A percentile compares a stretch with the other conserved stretches of the same genome.
These are phyloP conservation scores for Heliconius sara DNA, from an alignment of 2,888 invertebrate genomes.

Conservation along the genomic window DNA sequence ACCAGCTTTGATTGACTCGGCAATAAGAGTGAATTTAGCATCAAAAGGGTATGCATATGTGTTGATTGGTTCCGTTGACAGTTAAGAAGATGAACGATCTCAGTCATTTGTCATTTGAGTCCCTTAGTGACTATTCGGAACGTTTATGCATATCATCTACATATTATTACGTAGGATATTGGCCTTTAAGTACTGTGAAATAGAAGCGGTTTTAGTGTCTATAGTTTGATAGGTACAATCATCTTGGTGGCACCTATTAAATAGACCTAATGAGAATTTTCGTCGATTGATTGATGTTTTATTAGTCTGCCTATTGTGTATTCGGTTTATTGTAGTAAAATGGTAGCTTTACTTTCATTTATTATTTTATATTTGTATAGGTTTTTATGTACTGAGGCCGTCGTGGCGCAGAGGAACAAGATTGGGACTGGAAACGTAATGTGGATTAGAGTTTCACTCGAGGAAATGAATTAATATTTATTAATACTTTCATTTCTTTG, in stretches of 20 bases:
- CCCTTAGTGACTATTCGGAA: slow-evolving; percentile 59
- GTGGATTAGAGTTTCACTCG: no score
- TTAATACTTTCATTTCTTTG: no score
- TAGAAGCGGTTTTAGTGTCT: slow-evolving; percentile 8
- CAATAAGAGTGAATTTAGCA: slow-evolving; percentile 35
- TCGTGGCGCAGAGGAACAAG: no score
- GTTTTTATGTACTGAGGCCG: no score
- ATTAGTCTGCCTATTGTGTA: slow-evolving; percentile 47
- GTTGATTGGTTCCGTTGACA: slow-evolving; percentile 80
- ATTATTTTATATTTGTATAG: slow-evolving; percentile 20
- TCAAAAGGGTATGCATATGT: slow-evolving; percentile 66
- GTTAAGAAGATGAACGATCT: slow-evolving; percentile 81
- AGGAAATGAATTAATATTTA: no score
- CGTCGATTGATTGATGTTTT: slow-evolving; percentile 71
- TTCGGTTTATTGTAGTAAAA: slow-evolving; percentile 39
- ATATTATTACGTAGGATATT: slow-evolving; percentile 35
- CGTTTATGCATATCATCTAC: slow-evolving; percentile 53
- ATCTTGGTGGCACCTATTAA: slow-evolving; percentile 69
- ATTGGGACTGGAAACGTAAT: no score
- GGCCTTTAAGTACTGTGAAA: not conserved
- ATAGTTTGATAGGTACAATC: slow-evolving; percentile 13
- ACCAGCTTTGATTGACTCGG: not conserved
- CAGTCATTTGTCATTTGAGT: slow-evolving; percentile 78
- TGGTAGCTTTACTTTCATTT: slow-evolving; percentile 24
- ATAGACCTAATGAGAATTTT: slow-evolving; percentile 76